A percentile compares a stretch with the other conserved stretches of the same genome.
These are phyloP conservation scores for Machaerirhynchus nigripectus DNA, from an alignment of 2,113 vertebrate species.

Conservation along the genomic window DNA sequence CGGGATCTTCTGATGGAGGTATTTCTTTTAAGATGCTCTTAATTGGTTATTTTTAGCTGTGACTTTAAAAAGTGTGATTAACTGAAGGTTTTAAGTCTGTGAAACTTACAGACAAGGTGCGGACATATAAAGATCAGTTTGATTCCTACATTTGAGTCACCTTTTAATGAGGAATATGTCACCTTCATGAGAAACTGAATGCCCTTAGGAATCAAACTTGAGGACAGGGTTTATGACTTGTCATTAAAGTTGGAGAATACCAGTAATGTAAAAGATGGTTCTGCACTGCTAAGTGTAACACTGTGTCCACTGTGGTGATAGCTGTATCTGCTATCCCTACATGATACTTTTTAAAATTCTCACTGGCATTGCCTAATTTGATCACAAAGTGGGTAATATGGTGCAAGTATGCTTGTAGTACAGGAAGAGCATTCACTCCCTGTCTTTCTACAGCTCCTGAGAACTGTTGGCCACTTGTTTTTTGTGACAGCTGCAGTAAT, in stretches of 20 bases:
- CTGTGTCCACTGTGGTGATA: too few species aligned
- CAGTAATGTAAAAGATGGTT: not conserved
- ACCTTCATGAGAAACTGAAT: not conserved
- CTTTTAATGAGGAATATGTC: not conserved
- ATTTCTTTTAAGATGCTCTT: not conserved
- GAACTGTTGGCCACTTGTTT: not conserved
- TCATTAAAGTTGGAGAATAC: not conserved
- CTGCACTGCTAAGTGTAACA: not conserved
- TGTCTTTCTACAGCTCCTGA: not conserved
- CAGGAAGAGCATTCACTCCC: not conserved
- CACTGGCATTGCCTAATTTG: not conserved
- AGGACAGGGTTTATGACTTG: not conserved
- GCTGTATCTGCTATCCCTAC: not conserved
- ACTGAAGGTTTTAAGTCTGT: not conserved
- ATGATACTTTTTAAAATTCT: not conserved
- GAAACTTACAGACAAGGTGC: not conserved
- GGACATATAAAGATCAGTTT: not conserved
- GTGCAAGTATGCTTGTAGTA: not conserved
- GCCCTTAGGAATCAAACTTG: not conserved
- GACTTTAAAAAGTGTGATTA: not conserved
- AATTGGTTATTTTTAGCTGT: not conserved
- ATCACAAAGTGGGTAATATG: not conserved
- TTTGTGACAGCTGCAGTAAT: not conserved
- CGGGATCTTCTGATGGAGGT: constrained; percentile 57
- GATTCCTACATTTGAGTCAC: not conserved